Percentiles rank a stretch among this genome's conserved stretches.
Conservation (phyloP, 2,797 vertebrate genomes). For the Amniataba percoides region DNA sequence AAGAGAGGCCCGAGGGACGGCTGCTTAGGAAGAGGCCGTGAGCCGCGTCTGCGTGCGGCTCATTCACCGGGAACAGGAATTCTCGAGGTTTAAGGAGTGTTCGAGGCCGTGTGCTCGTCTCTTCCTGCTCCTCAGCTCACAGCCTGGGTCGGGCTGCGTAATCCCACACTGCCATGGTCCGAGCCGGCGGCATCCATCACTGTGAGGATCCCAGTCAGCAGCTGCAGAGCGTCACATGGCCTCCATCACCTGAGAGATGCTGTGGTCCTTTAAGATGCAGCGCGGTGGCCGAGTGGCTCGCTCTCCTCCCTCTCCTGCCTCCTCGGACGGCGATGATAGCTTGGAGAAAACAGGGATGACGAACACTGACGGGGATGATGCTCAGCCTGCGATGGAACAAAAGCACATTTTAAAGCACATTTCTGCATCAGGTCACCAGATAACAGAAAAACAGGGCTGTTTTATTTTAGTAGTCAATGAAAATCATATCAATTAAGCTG, state of each 20-base stretch:
- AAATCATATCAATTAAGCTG: conserved; percentile 2
- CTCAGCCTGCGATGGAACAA: conserved; percentile 18
- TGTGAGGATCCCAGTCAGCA: not conserved
- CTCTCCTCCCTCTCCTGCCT: conserved; percentile 35
- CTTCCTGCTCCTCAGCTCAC: conserved; percentile 58
- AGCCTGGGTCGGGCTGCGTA: conserved; percentile 11
- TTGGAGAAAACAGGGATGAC: conserved; percentile 1
- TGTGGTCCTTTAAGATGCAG: conserved; percentile 53
- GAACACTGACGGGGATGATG: not conserved
- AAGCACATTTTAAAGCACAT: not conserved
- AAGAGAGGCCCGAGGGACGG: not conserved
- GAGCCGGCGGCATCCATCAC: conserved; percentile 71
- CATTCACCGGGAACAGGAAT: conserved; percentile 23
- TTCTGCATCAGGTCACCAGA: not conserved
- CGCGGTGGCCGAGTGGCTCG: not conserved
- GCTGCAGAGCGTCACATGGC: conserved; percentile 39
- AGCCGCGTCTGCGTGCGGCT: conserved; percentile 29
- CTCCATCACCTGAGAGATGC: conserved; percentile 64
- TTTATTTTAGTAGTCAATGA: not conserved
- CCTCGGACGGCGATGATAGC: not conserved
- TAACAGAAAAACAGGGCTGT: not conserved
- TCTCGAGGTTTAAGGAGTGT: not conserved
- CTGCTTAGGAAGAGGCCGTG: conserved; percentile 21
- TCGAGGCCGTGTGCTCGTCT: conserved; percentile 23
- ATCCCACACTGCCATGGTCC: conserved; percentile 53